phyloP scores from a whole-genome alignment of 2,888 invertebrate genomes.

The Drosophila leonis region DNA sequence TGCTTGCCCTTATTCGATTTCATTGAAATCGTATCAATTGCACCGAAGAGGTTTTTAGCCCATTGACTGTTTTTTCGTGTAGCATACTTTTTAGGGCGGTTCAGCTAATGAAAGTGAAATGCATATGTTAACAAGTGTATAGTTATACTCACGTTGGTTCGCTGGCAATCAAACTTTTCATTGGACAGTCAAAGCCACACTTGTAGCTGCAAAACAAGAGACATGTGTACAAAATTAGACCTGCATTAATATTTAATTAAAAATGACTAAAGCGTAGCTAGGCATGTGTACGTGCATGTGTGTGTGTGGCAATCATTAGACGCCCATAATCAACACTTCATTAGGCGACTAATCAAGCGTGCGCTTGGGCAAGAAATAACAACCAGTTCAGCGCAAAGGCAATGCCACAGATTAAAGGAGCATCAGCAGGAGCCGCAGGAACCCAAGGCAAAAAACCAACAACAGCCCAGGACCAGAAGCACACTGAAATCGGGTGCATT shows the following conservation, averaged over 20 bases:
- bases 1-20: slow-evolving; percentile 34
- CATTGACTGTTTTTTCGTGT: slow-evolving; percentile 17
- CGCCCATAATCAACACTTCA: slow-evolving; percentile 79
- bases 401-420: slow-evolving; percentile 54
- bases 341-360: slow-evolving; percentile 84
- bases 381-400: slow-evolving; percentile 56
- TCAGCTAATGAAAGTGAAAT: slow-evolving; percentile 44
- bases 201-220: slow-evolving; percentile 41
- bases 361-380: slow-evolving; percentile 68
- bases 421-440: background rate
- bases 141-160: slow-evolving; percentile 68
- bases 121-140: slow-evolving; percentile 11
- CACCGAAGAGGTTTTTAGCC: slow-evolving; percentile 13
- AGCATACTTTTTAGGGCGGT: slow-evolving; percentile 25
- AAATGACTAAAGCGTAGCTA: slow-evolving; percentile 28
- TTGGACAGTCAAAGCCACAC: slow-evolving; percentile 58
- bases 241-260: slow-evolving; percentile 35
- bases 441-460: slow-evolving; percentile 23
- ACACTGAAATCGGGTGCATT: slow-evolving; percentile 42
- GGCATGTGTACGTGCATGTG: slow-evolving; percentile 23
- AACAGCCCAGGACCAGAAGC: slow-evolving; percentile 39
- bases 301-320: slow-evolving; percentile 61
- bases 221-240: slow-evolving; percentile 18
- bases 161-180: slow-evolving; percentile 73
- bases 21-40: slow-evolving; percentile 12